These are phyloP conservation scores for Egretta garzetta DNA, from an alignment of 2,113 vertebrate genomes.

Conservation along the genomic window DNA sequence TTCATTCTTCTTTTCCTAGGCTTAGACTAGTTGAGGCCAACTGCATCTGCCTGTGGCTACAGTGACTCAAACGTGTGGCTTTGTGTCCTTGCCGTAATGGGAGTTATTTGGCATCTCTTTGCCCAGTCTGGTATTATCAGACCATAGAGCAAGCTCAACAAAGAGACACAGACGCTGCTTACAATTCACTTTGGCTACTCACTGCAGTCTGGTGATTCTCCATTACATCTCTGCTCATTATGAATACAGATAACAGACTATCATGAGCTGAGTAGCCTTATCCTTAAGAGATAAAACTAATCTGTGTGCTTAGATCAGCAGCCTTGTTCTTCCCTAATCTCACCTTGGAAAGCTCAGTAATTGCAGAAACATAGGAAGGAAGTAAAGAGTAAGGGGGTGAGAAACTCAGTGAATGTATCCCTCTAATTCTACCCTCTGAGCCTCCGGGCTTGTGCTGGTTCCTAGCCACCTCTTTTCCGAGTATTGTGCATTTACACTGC, in stretches of 20 bases:
- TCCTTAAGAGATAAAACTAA: slow-evolving; percentile 48
- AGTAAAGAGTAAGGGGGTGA: not conserved
- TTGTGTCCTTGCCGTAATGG: not conserved
- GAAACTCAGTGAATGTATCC: not conserved
- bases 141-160: not conserved
- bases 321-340: not conserved
- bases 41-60: not conserved
- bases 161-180: not conserved
- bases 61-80: not conserved
- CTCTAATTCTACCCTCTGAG: not conserved
- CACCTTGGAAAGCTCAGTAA: not conserved
- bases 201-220: slow-evolving; percentile 28
- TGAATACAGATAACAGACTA: slow-evolving; percentile 26
- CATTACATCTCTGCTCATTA: slow-evolving; percentile 49
- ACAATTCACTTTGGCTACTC: not conserved
- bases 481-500: not conserved
- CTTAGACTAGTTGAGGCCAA: not conserved
- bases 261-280: slow-evolving; percentile 29
- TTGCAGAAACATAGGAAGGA: not conserved
- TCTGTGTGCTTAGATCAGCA: slow-evolving; percentile 24
- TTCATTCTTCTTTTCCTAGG: not conserved
- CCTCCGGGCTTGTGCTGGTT: not conserved
- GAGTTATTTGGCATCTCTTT: not conserved
- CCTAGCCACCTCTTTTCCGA: not conserved
- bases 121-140: not conserved